Base-by-base conservation (phyloP, 2,888 invertebrate genomes). In the Monoplex corrugatus region DNA sequence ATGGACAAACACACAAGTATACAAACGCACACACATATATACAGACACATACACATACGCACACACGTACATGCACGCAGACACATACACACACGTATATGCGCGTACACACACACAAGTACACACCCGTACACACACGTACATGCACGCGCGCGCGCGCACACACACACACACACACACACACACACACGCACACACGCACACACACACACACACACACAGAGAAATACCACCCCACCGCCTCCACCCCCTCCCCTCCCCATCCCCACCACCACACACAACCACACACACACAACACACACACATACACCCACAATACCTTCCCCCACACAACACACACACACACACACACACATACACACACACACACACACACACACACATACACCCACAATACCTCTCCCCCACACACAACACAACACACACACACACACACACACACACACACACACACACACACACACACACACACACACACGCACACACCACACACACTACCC, bases 281-380 rank as follows among this genome's bases (percentile, higher is more conserved):
- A 57, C 57, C 10, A 57, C 16, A 57, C 57, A 23, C 57, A 23
- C 57, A n/a, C n/a, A 8, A 50, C 50, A 0, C 72, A 72, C 5
- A 10, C 38, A 23, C 10, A 78, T 40, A 78, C 13, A 78, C 78
- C 38, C 40, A 40, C 78, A 78, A 72, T 35, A 72, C 72, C 32
- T 19, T 35, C 72, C 6, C 6, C 32, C 35, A 35, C 32, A 5
- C 72, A 35, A 0, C 72, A 72, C 5, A 10, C 38, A 23, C 10
- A 78, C 78, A 78, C 13, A 78, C 78, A 78, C 40, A 40, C 78
- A 78, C 40, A 78, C 32, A 72, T 35, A 72, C 72, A 72, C 35
- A 72, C 72, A 32, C 6, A 72, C 35, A 35, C 32, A 5, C 72
- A 35, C 32, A n/a, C 72, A 35, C 1, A 5, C 72, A 2, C 6